Percentiles rank a stretch among this genome's conserved stretches.
phyloP scores from a whole-genome alignment of 2,888 invertebrate genomes.

The Formica aserva region DNA sequence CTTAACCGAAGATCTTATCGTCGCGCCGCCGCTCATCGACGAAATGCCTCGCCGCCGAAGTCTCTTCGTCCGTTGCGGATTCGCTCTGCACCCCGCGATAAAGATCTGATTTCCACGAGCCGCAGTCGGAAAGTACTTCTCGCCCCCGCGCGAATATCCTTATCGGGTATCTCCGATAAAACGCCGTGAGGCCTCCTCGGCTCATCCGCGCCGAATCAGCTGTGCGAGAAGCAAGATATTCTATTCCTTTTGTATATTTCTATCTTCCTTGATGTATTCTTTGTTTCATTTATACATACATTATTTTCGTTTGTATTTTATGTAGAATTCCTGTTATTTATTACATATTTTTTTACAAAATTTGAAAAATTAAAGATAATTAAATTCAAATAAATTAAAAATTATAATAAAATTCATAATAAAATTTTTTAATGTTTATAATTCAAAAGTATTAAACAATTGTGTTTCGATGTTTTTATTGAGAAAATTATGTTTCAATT shows the following conservation, averaged over 20 bases:
- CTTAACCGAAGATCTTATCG: slow-evolving; percentile 75
- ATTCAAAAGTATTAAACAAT: background rate
- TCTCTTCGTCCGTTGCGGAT: slow-evolving; percentile 58
- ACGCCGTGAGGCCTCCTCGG: slow-evolving; percentile 65
- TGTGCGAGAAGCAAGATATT: slow-evolving; percentile 59
- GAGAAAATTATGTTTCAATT: background rate
- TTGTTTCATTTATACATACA: background rate
- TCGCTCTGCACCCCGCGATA: slow-evolving; percentile 68
- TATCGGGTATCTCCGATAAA: slow-evolving; percentile 71
- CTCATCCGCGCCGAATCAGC: slow-evolving; percentile 66
- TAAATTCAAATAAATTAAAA: slow-evolving; percentile 8
- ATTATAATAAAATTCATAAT: background rate
- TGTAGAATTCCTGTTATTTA: background rate
- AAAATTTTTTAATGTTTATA: background rate
- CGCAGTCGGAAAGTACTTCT: slow-evolving; percentile 61
- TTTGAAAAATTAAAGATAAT: background rate
- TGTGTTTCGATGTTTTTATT: background rate
- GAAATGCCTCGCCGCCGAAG: slow-evolving; percentile 56
- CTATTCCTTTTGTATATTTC: slow-evolving; percentile 41
- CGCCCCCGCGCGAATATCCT: slow-evolving; percentile 59
- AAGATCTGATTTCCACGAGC: slow-evolving; percentile 72
- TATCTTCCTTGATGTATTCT: background rate
- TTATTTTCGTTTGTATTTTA: background rate
- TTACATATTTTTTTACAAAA: background rate
- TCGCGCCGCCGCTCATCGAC: slow-evolving; percentile 64